Base-by-base conservation (phyloP, 2,797 vertebrate species). In the Luscinia megarhynchos region DNA sequence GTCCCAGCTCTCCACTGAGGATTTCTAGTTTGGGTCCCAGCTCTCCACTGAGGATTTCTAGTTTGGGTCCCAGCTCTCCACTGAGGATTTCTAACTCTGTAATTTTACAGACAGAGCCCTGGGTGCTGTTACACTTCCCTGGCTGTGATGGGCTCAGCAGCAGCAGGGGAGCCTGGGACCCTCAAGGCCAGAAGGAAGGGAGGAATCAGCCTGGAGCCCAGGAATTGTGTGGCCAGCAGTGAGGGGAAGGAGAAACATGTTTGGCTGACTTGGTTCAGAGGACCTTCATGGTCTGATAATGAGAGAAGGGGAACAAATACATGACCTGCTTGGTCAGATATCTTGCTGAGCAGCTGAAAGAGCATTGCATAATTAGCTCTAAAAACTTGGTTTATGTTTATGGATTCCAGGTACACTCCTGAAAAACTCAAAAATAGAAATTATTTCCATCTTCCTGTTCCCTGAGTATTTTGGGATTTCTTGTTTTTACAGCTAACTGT, bases 131-230 rank as follows among this genome's bases (percentile, higher is more conserved):
- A 17, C 1, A 2, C 11, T 59, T 18, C 53, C 43, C 74, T 34
- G 29, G 18, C 18, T 7, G 23, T 15, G 29, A 8, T 1, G 2
- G 54, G 73, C 61, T 43, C 72, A 55, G 9, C 54, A 72, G 3
- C 70, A 32, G 5, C 50, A 72, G 3, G 0, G 16, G 26, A 22
- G 34, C 34, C 69, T 29, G 64, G 19, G 40, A 46, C 40, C 48
- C 74, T 55, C 91, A 55, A 41, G 66, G 85, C 43, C n/a, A 20
- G 29, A 30, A 45, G 43, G 75, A 55, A 73, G 29, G 59, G 41
- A 69, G 32, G n/a, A 14, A 69, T 4, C 1, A 0, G 53, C 69
- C 53, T 30, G 63, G 53, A 6, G 2, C 34, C 9, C 34, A 27
- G 84, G 41, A 86, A 61, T 12, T 7, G 4, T 24, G 46, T 41